Evolutionary conservation across 2,797 vertebrate genomes (phyloP).

Genomic region (Epinephelus coioides): DNA sequence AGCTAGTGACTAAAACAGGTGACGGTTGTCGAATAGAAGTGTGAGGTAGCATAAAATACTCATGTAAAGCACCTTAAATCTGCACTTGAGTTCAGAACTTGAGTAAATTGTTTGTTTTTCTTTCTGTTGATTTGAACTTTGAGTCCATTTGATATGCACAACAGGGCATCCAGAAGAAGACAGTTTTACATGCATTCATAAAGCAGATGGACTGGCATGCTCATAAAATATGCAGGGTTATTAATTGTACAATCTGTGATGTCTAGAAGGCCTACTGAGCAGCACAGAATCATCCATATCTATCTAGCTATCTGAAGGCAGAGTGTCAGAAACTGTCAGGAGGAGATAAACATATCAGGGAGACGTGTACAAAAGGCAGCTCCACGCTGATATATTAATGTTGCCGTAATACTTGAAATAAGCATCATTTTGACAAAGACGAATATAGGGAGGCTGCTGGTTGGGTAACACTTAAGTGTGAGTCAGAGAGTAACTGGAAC

Average conservation of each 20-base stretch:
- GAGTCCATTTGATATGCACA: constrained; percentile 41
- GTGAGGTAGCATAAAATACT: neutral
- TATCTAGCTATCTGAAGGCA: constrained; percentile 49
- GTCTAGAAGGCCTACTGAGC: constrained; percentile 60
- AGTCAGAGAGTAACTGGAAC: constrained; percentile 72
- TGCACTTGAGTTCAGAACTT: neutral
- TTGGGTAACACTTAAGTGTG: constrained; percentile 66
- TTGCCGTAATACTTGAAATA: constrained; percentile 59
- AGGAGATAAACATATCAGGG: constrained; percentile 42
- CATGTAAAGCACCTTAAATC: neutral
- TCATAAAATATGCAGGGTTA: constrained; percentile 80
- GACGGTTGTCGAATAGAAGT: neutral
- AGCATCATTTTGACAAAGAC: constrained; percentile 65
- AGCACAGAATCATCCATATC: constrained; percentile 47
- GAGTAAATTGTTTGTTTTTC: constrained; percentile 8
- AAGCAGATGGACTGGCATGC: constrained; percentile 79
- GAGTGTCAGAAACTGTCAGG: constrained; percentile 41
- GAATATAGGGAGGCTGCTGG: constrained; percentile 57
- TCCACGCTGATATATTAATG: constrained; percentile 60
- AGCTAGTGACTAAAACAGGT: neutral
- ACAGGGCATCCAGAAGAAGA: constrained; percentile 55
- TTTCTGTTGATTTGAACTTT: constrained; percentile 43
- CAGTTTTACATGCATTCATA: constrained; percentile 70
- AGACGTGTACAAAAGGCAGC: constrained; percentile 46
- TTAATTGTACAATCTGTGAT: constrained; percentile 81